Evolutionary conservation across 1,140 invertebrate species (phyloP).

Genomic region (Medauroidea extradentata): DNA sequence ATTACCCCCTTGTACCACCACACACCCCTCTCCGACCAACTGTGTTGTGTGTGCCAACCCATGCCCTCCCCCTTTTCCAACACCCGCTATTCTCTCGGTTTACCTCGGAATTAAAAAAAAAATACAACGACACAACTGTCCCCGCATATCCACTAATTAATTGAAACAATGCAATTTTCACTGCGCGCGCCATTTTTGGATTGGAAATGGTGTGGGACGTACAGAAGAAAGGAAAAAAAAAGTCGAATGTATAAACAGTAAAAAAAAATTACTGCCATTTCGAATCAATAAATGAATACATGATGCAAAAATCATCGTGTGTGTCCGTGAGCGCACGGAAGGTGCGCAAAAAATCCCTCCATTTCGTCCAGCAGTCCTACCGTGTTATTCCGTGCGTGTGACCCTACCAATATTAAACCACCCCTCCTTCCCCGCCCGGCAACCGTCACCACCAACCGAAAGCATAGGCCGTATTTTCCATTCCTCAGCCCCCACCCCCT

Average conservation of each 20-base stretch:
- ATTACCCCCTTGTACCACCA: not conserved
- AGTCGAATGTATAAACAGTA: too few relatives aligned
- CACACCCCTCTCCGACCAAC: not conserved
- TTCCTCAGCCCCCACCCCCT: too few relatives aligned
- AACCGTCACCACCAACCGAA: too few relatives aligned
- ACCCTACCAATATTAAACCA: too few relatives aligned
- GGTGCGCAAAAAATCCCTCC: not conserved
- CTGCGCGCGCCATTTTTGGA: not conserved
- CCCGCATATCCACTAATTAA: conserved; percentile 15
- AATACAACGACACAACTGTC: not conserved
- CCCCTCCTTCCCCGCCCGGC: too few relatives aligned
- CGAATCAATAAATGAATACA: conserved; percentile 15
- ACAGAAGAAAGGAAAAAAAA: too few relatives aligned
- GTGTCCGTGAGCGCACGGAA: not conserved
- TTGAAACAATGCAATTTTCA: conserved; percentile 19
- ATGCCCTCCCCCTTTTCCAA: not conserved
- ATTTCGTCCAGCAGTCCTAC: too few relatives aligned
- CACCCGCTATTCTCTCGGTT: conserved; percentile 5
- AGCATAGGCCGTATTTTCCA: too few relatives aligned
- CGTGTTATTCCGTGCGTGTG: too few relatives aligned
- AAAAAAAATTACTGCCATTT: not conserved
- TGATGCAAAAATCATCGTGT: conserved; percentile 14
- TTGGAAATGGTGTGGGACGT: too few relatives aligned
- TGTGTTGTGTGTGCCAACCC: too few relatives aligned
- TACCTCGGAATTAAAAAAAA: conserved; percentile 12